Evolutionary conservation across 1,140 invertebrate genomes (phyloP).

Genomic region (Drosophila repleta): DNA sequence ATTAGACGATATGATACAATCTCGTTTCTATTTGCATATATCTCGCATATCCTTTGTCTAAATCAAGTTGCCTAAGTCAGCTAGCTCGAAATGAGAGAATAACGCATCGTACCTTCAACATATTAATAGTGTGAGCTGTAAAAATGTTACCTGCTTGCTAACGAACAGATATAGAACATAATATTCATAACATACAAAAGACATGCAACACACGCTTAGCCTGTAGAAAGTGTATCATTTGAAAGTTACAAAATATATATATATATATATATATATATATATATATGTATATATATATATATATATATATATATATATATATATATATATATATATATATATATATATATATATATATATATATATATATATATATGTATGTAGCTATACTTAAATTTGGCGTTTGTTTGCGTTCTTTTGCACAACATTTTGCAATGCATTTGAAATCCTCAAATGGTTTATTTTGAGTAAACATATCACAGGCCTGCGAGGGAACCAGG

Average conservation of each 20-base stretch:
- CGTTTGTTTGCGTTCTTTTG: conserved; percentile 31
- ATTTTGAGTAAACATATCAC: conserved; percentile 64
- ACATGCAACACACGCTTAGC: conserved; percentile 33
- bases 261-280: conserved; percentile 30
- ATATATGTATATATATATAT: conserved; percentile 11
- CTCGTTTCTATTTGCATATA: conserved; percentile 39
- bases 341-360: conserved; percentile 20
- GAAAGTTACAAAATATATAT: conserved; percentile 42
- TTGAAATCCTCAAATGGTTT: conserved; percentile 24
- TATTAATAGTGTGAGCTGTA: conserved; percentile 82
- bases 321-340: conserved; percentile 31
- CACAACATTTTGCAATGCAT: conserved; percentile 78
- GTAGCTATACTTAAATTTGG: conserved; percentile 29
- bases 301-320: conserved; percentile 24
- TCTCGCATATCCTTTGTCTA: conserved; percentile 28
- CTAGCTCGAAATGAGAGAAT: conserved; percentile 32
- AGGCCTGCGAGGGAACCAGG: conserved; percentile 29
- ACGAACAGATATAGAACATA: conserved; percentile 42
- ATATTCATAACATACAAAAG: conserved; percentile 13
- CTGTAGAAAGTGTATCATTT: conserved; percentile 44
- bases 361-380: conserved; percentile 6
- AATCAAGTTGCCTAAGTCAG: conserved; percentile 24
- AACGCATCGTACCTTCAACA: conserved; percentile 79
- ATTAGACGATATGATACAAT: conserved; percentile 9
- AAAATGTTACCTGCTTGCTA: conserved; percentile 83